These are phyloP conservation scores for Chunga burmeisteri DNA, from an alignment of 2,113 vertebrate species.

Conservation along the genomic window DNA sequence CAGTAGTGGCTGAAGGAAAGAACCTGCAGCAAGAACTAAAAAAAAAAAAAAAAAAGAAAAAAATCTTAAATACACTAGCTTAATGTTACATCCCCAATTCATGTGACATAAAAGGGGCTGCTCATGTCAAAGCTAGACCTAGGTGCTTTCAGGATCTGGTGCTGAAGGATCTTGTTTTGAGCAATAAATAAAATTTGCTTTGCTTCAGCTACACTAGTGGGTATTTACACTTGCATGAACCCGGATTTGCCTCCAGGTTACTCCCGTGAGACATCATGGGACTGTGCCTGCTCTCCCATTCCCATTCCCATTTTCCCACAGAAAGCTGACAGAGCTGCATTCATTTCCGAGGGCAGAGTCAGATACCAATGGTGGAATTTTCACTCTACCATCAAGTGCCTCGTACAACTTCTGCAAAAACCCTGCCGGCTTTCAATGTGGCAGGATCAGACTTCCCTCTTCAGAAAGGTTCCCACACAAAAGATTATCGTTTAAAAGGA, in stretches of 20 bases:
- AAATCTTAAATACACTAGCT: not conserved
- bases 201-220: not conserved
- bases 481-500: not conserved
- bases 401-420: not conserved
- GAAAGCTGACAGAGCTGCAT: not conserved
- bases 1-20: not conserved
- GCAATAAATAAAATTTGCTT: not conserved
- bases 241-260: not conserved
- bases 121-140: not conserved
- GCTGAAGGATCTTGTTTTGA: not conserved
- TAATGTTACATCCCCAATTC: not conserved
- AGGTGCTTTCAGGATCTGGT: not conserved
- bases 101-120: not conserved
- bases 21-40: not conserved
- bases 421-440: not conserved
- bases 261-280: not conserved
- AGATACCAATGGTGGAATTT: not conserved
- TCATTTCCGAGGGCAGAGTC: not conserved
- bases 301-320: not conserved
- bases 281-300: not conserved
- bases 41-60: not conserved
- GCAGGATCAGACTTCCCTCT: not conserved
- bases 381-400: not conserved
- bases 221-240: not conserved
- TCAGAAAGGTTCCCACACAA: not conserved